A percentile compares a stretch with the other conserved stretches of the same genome.
Conservation (phyloP, 2,113 vertebrate species). For the Brachirus orientalis region DNA sequence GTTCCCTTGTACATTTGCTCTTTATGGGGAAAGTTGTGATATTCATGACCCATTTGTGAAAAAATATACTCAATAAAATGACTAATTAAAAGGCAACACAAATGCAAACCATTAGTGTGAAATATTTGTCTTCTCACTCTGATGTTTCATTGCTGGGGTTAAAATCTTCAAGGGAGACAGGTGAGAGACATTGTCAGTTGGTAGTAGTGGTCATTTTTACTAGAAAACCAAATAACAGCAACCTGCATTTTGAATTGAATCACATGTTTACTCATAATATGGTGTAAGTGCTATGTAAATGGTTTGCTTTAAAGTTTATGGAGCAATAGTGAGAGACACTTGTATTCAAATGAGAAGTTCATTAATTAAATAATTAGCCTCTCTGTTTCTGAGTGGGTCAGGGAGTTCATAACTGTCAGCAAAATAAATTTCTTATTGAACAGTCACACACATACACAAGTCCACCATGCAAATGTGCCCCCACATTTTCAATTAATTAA, state of each 20-base stretch:
- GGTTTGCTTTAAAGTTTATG: constrained; percentile 28
- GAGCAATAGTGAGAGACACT: constrained; percentile 22
- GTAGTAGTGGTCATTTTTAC: too few species aligned
- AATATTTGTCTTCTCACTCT: too few species aligned
- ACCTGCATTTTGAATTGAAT: constrained; percentile 32
- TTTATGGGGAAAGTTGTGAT: too few species aligned
- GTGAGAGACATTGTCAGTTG: not conserved
- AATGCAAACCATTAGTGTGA: too few species aligned
- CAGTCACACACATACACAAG: constrained; percentile 6
- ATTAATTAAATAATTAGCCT: constrained; percentile 54
- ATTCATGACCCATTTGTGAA: too few species aligned
- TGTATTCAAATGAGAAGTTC: constrained; percentile 11
- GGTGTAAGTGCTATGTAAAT: constrained; percentile 23
- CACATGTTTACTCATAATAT: constrained; percentile 5
- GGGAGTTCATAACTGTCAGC: constrained; percentile 40
- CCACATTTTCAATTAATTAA: constrained; percentile 53
- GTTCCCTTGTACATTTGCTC: too few species aligned
- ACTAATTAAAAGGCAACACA: too few species aligned
- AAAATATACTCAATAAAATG: too few species aligned
- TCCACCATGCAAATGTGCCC: too few species aligned
- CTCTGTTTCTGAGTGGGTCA: constrained; percentile 53
- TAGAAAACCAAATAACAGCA: not conserved
- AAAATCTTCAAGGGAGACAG: not conserved
- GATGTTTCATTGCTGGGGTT: too few species aligned
- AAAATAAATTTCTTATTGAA: constrained; percentile 29